Conservation (phyloP, 2,888 invertebrate genomes). For the Pristionchus exspectatus region DNA sequence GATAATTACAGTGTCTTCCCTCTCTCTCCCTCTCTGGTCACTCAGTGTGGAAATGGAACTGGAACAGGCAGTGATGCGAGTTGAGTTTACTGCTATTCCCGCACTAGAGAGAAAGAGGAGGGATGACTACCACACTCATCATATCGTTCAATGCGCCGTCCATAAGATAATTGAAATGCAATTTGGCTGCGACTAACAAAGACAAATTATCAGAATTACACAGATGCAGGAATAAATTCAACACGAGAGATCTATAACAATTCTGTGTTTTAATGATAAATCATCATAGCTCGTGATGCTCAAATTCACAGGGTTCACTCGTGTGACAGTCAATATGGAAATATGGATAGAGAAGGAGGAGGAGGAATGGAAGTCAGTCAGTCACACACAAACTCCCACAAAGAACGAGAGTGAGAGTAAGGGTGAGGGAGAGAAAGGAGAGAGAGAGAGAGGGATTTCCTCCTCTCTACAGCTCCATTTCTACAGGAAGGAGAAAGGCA, state of each 20-base stretch:
- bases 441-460: conserved; percentile 24
- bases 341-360: conserved; percentile 31
- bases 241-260: too few relatives aligned
- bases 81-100: conserved; percentile 23
- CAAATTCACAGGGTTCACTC: not conserved
- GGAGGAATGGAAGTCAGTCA: conserved; percentile 21
- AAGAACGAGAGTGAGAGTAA: conserved; percentile 49
- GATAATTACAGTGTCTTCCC: conserved; percentile 29
- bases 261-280: too few relatives aligned
- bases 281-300: not conserved
- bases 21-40: conserved; percentile 12
- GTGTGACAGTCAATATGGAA: conserved; percentile 15
- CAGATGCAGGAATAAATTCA: too few relatives aligned
- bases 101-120: not conserved
- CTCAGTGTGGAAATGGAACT: conserved; percentile 39
- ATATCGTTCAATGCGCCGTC: not conserved
- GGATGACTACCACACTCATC: not conserved
- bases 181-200: too few relatives aligned
- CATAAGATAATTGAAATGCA: too few relatives aligned
- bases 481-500: not conserved
- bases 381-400: conserved; percentile 44
- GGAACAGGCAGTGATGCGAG: conserved; percentile 35
- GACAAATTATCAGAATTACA: too few relatives aligned
- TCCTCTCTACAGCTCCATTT: conserved; percentile 36
- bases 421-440: not conserved